Evolutionary conservation across 2,888 invertebrate genomes (phyloP), one percentile per base, ranked within the genome.

Genomic region (Isotomurus palustris): DNA sequence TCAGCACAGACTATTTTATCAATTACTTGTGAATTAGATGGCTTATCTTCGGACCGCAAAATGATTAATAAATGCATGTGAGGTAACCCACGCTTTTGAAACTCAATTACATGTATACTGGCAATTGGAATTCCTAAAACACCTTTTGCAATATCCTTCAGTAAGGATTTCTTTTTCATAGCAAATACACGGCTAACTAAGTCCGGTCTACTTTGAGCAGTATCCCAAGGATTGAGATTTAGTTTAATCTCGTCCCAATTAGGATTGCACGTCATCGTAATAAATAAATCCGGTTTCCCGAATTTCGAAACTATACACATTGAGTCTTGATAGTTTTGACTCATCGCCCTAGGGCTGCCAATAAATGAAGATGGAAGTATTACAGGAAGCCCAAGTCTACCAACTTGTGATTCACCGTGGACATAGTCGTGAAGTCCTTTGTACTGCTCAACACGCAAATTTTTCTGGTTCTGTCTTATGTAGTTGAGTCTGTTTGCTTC

Each of bases 191-290:
- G 25, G 8, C 67, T 62, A 12, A 69, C 53, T 14, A 73, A 47
- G 41, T 72, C 71, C 0, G 71, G 71, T 14, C 71, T 44, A 59
- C 70, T 36, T 14, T 49, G 19, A 5, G 64, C n/a, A 17, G 14
- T 25, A 60, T 72, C 54, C 22, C 54, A 41, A 14, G 27, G 28
- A 35, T 60, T 29, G 17, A 73, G 29, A 48, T 58, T 62, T 4
- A 60, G 57, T 6, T 19, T 24, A 10, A 72, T 71, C 69, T 77
- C 75, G 19, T 50, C 54, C 75, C 76, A 77, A 53, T 72, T 73
- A 2, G 75, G 75, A 70, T 76, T 77, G 60, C 75, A 75, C 1
- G 77, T 76, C 61, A 76, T 71, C 10, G 76, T 77, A 3, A 77
- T 61, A 64, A 77, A 78, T 17, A 75, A 62, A 66, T 74, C 73